These are phyloP conservation scores for Lepidostoma basale DNA, from an alignment of 1,140 invertebrate species.

Conservation along the genomic window DNA sequence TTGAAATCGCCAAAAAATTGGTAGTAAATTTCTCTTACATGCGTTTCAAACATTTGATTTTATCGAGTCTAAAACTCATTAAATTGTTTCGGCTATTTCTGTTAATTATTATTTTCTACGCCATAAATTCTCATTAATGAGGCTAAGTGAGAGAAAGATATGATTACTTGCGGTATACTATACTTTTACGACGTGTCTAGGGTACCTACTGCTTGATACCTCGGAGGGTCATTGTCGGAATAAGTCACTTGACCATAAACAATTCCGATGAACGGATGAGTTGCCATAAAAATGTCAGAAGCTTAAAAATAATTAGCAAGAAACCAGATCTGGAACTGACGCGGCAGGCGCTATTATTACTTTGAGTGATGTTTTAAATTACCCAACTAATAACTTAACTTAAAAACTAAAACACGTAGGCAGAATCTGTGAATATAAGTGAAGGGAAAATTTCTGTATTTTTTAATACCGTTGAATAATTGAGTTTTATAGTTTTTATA, in stretches of 20 bases:
- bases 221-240: slow-evolving; percentile 16
- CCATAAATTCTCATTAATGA: slow-evolving; percentile 45
- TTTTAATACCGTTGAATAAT: too few species aligned
- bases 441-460: too few species aligned
- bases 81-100: slow-evolving; percentile 44
- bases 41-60: slow-evolving; percentile 21
- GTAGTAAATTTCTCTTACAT: slow-evolving; percentile 27
- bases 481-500: too few species aligned
- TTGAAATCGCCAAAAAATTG: too few species aligned
- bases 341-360: neutral
- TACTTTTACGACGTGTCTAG: slow-evolving; percentile 12
- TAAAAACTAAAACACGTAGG: too few species aligned
- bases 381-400: too few species aligned
- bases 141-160: slow-evolving; percentile 27
- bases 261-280: neutral
- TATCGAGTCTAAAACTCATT: slow-evolving; percentile 35
- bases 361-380: too few species aligned
- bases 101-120: slow-evolving; percentile 45
- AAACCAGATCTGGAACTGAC: neutral
- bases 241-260: slow-evolving; percentile 19
- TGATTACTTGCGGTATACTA: slow-evolving; percentile 9
- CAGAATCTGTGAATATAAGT: too few species aligned
- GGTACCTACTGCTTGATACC: neutral
- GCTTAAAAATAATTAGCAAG: neutral
- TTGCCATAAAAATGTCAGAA: too few species aligned